Base-by-base conservation (phyloP, 2,113 vertebrate species). In the zebrafish (Danio rerio) region DNA sequence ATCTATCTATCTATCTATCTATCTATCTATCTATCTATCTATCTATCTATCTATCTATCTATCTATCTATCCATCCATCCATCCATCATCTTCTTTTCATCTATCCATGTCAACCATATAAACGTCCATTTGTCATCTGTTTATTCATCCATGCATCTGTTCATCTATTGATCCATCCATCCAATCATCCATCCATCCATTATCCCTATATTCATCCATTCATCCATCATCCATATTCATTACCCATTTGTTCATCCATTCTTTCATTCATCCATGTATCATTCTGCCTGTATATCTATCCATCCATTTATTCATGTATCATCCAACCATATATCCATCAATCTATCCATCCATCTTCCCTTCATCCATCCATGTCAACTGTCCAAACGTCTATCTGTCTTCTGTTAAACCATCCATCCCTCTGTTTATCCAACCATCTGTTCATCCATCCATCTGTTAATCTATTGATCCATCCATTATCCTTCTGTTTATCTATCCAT, bases 111-210 rank as follows among this genome's bases (percentile, higher is more conserved):
- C n/a, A n/a, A n/a, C n/a, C n/a, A n/a, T n/a, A n/a, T n/a, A n/a
- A n/a, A n/a, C n/a, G n/a, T n/a, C n/a, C n/a, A n/a, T n/a, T n/a
- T n/a, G n/a, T n/a, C 6, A 58, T 58, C 16, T 4, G 9, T 58
- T 4, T 1, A 18, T 58, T 7, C 0, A 0, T 58, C 15, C 0
- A 0, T 58, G n/a, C n/a, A n/a, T n/a, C n/a, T n/a, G n/a, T n/a
- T n/a, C 6, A 58, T 58, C 16, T 4, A 8, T 58, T 4, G 0
- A 18, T 58, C n/a, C 0, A 0, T 58, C 15, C 0, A 0, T 58
- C 15, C 0, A 58, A 8, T 8, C 7, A 9, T 58, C 55, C 4
- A 18, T 58, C 55, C 9, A 4, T n/a, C n/a, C 1, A 0, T 58
- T n/a, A 7, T 53, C 11, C 12, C n/a, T 0, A 4, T 58, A 6